These are phyloP conservation scores for Calameuta idolon DNA, from an alignment of 2,888 invertebrate species.

Conservation along the genomic window DNA sequence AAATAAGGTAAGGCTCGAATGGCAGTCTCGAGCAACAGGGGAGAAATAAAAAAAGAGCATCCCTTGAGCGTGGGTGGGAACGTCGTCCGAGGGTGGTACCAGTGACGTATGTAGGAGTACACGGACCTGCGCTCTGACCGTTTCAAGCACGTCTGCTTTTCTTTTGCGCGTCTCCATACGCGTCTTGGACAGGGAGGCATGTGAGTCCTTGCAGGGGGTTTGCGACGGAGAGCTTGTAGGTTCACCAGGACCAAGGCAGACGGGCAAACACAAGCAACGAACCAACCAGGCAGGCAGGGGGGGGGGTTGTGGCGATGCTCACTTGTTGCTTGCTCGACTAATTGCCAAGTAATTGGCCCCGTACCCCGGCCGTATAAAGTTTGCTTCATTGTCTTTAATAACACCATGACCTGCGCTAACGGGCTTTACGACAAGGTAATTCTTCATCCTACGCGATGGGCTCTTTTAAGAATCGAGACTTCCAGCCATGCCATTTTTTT, in stretches of 20 bases:
- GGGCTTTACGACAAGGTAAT: conserved; percentile 22
- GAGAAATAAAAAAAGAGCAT: background rate
- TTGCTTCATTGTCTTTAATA: conserved; percentile 67
- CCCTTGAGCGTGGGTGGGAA: background rate
- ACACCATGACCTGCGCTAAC: conserved; percentile 64
- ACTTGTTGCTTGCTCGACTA: conserved; percentile 66
- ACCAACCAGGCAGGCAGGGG: conserved; percentile 35
- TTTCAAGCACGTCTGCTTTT: background rate
- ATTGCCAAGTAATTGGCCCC: conserved; percentile 67
- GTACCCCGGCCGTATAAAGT: conserved; percentile 62
- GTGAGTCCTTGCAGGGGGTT: background rate
- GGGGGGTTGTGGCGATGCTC: conserved; percentile 58
- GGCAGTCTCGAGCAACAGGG: background rate
- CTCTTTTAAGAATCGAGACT: background rate
- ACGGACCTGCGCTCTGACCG: background rate
- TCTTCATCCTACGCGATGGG: background rate
- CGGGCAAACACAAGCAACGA: conserved; percentile 11
- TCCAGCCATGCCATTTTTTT: background rate
- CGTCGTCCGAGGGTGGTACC: background rate
- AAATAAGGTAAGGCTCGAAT: background rate
- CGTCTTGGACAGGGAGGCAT: conserved; percentile 30
- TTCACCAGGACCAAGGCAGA: conserved; percentile 9
- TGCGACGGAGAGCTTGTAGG: background rate
- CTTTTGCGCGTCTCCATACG: background rate
- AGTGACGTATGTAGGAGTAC: background rate